phyloP scores from a whole-genome alignment of 30 jellyfish, hydroid and myxozoan genomes.

The Turritopsis dohrnii region DNA sequence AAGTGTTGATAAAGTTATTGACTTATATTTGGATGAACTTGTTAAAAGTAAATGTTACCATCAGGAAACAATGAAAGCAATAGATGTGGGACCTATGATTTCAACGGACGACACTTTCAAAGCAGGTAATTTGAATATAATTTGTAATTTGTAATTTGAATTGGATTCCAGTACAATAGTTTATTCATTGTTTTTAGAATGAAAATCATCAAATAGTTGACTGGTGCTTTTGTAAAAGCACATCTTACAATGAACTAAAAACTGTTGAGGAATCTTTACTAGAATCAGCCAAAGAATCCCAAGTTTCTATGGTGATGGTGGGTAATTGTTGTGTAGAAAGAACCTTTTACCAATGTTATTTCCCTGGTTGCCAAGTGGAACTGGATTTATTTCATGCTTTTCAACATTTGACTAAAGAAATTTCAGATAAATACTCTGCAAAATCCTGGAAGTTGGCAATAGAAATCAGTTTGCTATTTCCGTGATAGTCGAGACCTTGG shows the following conservation, averaged over 20 bases:
- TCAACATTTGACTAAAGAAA: background rate
- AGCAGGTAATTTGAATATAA: slow-evolving; percentile 8
- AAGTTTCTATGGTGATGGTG: background rate
- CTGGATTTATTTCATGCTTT: slow-evolving; percentile 28
- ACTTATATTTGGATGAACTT: slow-evolving; percentile 7
- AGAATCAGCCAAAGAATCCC: background rate
- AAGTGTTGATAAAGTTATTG: background rate
- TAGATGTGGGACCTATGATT: background rate
- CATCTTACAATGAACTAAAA: background rate
- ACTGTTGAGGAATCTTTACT: background rate
- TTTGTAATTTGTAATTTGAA: background rate
- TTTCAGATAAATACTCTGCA: background rate
- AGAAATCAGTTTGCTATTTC: slow-evolving; percentile 15
- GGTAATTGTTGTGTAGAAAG: background rate
- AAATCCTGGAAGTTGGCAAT: background rate
- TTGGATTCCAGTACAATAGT: background rate
- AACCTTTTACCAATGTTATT: slow-evolving; percentile 4
- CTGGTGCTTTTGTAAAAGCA: background rate
- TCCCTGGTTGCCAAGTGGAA: background rate
- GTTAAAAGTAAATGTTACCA: background rate
- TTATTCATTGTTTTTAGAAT: slow-evolving; percentile 14
- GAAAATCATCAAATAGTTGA: background rate
- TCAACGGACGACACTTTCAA: slow-evolving; percentile 33
- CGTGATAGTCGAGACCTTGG: slow-evolving; percentile 5
- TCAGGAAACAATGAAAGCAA: background rate